Evolutionary conservation across 1,140 invertebrate species (phyloP).

Genomic region (Trialeurodes vaporariorum): DNA sequence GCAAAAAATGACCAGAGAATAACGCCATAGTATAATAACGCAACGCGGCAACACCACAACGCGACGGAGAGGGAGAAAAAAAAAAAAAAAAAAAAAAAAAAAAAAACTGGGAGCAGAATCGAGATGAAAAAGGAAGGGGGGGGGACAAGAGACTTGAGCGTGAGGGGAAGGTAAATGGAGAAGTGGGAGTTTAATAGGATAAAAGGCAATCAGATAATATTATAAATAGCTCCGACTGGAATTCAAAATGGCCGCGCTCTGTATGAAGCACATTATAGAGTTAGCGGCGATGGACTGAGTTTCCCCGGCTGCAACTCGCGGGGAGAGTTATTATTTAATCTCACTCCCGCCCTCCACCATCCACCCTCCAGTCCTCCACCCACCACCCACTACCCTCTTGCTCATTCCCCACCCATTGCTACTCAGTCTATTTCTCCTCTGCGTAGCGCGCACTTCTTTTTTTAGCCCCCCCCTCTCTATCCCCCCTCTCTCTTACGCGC

Average conservation of each 20-base stretch:
- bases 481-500: too few relatives aligned
- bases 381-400: neutral
- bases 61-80: constrained; percentile 1
- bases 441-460: neutral
- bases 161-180: neutral
- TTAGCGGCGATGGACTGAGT: neutral
- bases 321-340: neutral
- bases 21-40: too few relatives aligned
- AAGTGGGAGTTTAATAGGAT: constrained; percentile 1
- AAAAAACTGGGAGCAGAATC: neutral
- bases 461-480: neutral
- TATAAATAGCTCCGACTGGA: neutral
- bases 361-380: neutral
- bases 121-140: neutral
- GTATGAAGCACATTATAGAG: neutral
- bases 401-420: too few relatives aligned
- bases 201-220: constrained; percentile 1
- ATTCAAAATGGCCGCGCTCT: neutral
- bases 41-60: too few relatives aligned
- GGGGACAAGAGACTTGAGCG: too few relatives aligned
- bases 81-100: constrained; percentile 3
- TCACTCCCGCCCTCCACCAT: neutral
- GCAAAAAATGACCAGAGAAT: too few relatives aligned
- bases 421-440: too few relatives aligned
- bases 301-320: neutral